Conservation (phyloP, 1,140 invertebrate genomes). For the Rhyacophila brunnea region DNA sequence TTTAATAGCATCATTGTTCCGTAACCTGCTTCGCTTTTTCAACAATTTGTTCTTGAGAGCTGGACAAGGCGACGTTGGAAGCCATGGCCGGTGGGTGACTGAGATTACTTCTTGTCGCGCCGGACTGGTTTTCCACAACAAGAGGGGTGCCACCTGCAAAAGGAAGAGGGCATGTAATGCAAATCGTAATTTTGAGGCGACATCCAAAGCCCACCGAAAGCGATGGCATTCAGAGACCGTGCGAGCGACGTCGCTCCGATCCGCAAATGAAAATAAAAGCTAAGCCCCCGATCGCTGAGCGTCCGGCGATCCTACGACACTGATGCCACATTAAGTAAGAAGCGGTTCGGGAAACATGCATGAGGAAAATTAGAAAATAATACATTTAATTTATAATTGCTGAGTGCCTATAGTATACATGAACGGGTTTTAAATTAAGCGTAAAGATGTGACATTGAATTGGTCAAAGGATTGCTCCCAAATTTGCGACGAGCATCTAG, state of each 20-base stretch:
- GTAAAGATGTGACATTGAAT: too few species aligned
- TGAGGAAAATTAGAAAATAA: conserved; percentile 43
- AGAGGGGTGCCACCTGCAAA: conserved; percentile 58
- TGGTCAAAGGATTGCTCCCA: too few species aligned
- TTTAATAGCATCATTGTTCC: neutral
- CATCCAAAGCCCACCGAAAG: conserved; percentile 23
- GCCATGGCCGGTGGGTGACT: conserved; percentile 31
- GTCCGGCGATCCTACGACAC: neutral
- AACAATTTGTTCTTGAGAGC: conserved; percentile 74
- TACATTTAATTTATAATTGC: too few species aligned
- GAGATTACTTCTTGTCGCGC: conserved; percentile 32
- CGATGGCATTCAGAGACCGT: conserved; percentile 8
- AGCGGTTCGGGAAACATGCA: neutral
- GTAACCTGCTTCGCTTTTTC: conserved; percentile 78
- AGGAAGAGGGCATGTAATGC: neutral
- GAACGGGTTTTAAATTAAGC: too few species aligned
- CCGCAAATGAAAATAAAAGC: conserved; percentile 21
- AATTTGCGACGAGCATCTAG: too few species aligned
- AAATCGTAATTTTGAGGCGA: neutral
- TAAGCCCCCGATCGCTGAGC: conserved; percentile 13
- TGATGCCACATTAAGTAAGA: neutral
- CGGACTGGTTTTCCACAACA: conserved; percentile 37
- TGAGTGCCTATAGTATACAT: too few species aligned
- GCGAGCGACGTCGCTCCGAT: neutral
- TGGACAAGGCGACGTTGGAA: conserved; percentile 28